Evolutionary conservation across 2,113 vertebrate species (phyloP), one percentile per base, ranked within the genome.

Genomic region (Passer montanus): DNA sequence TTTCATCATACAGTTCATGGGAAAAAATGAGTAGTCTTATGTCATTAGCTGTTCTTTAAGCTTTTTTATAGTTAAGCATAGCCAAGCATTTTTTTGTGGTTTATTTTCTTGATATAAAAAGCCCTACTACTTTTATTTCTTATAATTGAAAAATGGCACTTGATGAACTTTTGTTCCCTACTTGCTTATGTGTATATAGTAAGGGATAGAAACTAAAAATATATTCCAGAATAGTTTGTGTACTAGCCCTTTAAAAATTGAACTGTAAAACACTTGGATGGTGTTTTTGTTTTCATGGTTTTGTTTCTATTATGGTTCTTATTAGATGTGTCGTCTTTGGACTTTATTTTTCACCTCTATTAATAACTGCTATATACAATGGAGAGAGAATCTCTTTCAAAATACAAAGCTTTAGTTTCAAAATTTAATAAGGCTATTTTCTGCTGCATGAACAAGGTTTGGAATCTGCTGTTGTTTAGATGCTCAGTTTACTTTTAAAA

Each of bases 141-240:
- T 66, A 35, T 41, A 56, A 84, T 30, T 81, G 35, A 67, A 69
- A 95, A 91, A 84, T 81, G 53, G 28, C 39, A 77, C 72, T 97
- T 97, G 74, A 24, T 91, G 93, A 97, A 96, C 75, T 94, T 92
- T 85, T 94, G 46, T 94, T 63, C 84, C 63, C 43, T 90, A 67
- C 60, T 84, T 96, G 92, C 53, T 96, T 93, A 68, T 8, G 23
- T 7, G 13, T 49, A 44, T 79, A 53, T 47, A 80, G 79, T 68
- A 89, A 83, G 46, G 58, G 22, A 55, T 53, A 47, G 52, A 41
- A 69, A 56, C 49, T 91, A 50, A 95, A 79, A 90, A 74, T 79
- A 35, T 72, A 49, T 94, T 92, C n/a, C 44, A 47, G 37, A 74
- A 49, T 68, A 77, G 21, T 69, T 93, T 68, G 20, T 86, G 19